Evolutionary conservation across 2,888 invertebrate genomes (phyloP).

Genomic region (Tipula lateralis): DNA sequence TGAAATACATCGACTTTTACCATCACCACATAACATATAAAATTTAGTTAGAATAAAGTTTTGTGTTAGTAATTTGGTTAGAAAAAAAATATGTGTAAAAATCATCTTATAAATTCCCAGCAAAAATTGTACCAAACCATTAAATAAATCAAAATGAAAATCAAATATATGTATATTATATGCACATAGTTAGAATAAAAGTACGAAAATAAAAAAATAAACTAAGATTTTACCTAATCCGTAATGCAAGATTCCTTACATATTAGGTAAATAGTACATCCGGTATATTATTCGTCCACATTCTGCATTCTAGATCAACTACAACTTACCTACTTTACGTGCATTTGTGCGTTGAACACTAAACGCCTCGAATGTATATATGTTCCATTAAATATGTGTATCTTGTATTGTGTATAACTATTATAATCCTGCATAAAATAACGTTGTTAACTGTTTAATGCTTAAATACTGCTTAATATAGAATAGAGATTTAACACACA

Average conservation of each 20-base stretch:
- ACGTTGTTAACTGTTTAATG: too few species aligned
- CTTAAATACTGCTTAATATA: too few species aligned
- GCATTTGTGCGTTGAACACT: neutral
- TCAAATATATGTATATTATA: too few species aligned
- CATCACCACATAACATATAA: neutral
- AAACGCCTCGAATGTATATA: neutral
- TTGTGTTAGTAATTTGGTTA: neutral
- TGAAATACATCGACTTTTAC: neutral
- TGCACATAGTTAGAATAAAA: neutral
- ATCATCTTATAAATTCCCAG: too few species aligned
- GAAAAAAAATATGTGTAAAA: neutral
- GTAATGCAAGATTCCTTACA: neutral
- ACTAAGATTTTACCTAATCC: neutral
- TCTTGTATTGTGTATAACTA: too few species aligned
- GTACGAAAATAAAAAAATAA: neutral
- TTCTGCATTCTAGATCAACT: neutral
- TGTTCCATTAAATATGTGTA: neutral
- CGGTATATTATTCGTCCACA: neutral
- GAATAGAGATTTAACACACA: too few species aligned
- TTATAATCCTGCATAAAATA: too few species aligned
- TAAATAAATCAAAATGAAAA: neutral
- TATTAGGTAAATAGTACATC: neutral
- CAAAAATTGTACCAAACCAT: neutral
- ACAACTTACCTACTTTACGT: neutral
- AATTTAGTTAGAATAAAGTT: neutral